Conservation (phyloP, 2,797 vertebrate species). For the Hyperoplus immaculatus region DNA sequence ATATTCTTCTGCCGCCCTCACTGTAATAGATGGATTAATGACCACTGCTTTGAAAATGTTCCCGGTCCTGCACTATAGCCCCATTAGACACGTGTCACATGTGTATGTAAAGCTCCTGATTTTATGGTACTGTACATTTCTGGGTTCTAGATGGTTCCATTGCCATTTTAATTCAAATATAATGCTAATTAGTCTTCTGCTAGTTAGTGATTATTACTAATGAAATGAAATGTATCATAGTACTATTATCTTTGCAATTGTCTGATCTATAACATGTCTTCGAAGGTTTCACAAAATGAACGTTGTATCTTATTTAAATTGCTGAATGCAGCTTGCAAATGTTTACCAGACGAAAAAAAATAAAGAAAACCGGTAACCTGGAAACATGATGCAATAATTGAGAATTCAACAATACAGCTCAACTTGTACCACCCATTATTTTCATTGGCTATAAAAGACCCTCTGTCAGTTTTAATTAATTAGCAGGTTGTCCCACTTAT, state of each 20-base stretch:
- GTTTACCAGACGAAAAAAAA: conserved; percentile 54
- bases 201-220: conserved; percentile 55
- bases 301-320: conserved; percentile 16
- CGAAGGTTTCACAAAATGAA: conserved; percentile 35
- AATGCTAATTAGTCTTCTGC: conserved; percentile 28
- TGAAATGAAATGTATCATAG: conserved; percentile 45
- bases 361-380: conserved; percentile 20
- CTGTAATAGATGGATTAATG: conserved; percentile 40
- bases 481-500: conserved; percentile 80
- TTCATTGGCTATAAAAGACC: conserved; percentile 60
- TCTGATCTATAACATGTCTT: conserved; percentile 35
- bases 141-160: not conserved
- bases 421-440: conserved; percentile 56
- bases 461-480: conserved; percentile 79
- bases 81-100: not conserved
- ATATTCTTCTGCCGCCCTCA: conserved; percentile 22
- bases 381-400: conserved; percentile 49
- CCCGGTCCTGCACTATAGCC: not conserved
- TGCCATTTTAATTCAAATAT: conserved; percentile 20
- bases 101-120: not conserved
- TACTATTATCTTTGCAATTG: conserved; percentile 34
- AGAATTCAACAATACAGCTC: conserved; percentile 62
- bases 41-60: conserved; percentile 42
- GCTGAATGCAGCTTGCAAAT: conserved; percentile 20
- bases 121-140: not conserved